These are phyloP conservation scores for Chironex yamaguchii DNA, from an alignment of 30 jellyfish, hydroid and myxozoan species.

Conservation along the genomic window DNA sequence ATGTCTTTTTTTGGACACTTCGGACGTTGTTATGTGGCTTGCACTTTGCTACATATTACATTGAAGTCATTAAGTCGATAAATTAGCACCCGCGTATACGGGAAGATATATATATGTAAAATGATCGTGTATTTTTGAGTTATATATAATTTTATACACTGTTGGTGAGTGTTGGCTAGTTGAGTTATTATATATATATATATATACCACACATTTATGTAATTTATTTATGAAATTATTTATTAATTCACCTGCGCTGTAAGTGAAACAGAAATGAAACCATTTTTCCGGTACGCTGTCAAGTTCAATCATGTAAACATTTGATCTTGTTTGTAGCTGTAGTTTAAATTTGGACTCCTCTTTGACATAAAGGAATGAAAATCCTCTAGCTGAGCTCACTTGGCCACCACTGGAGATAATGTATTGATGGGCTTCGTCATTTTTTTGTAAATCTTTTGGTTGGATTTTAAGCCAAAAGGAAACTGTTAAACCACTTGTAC, in stretches of 20 bases:
- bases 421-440: constrained; percentile 79
- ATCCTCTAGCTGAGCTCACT: constrained; percentile 92
- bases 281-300: constrained; percentile 76
- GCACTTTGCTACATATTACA: no score
- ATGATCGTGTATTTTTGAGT: no score
- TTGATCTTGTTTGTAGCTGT: constrained; percentile 78
- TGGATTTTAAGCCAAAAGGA: constrained; percentile 85
- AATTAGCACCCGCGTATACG: no score
- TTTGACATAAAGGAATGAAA: constrained; percentile 85
- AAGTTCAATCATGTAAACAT: constrained; percentile 88
- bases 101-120: no score
- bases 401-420: constrained; percentile 97
- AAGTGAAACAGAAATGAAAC: constrained; percentile 87
- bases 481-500: constrained; percentile 79
- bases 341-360: constrained; percentile 86
- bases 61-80: no score
- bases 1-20: no score
- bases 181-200: no score
- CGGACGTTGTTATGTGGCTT: no score
- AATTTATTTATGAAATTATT: no score
- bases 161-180: no score
- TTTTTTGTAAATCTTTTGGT: constrained; percentile 51
- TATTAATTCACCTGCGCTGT: constrained; percentile 66
- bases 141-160: no score
- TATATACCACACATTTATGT: no score